These are phyloP conservation scores for Tachysurus fulvidraco DNA, from an alignment of 2,113 vertebrate species.

Conservation along the genomic window DNA sequence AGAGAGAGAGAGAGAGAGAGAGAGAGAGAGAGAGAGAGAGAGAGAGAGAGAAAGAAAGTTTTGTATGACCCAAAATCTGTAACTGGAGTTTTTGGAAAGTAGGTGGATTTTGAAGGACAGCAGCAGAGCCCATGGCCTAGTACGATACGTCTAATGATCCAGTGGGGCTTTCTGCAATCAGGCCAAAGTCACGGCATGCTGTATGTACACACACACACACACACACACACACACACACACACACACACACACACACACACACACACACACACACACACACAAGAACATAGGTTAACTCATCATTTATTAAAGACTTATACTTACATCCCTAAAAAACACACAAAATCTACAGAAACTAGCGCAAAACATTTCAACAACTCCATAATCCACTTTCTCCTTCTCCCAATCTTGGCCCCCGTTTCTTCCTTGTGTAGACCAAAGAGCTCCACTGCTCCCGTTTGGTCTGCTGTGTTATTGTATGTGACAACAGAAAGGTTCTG, in stretches of 20 bases:
- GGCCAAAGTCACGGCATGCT: constrained; percentile 31
- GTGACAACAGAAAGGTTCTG: not conserved
- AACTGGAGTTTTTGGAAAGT: constrained; percentile 47
- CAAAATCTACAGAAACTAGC: not conserved
- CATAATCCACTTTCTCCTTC: not conserved
- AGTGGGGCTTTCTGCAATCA: constrained; percentile 40
- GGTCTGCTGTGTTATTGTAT: not conserved
- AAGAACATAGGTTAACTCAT: not conserved
- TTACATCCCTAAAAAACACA: not conserved
- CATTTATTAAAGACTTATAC: not conserved
- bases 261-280: not conserved
- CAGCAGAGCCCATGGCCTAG: constrained; percentile 31
- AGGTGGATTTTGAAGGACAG: constrained; percentile 27
- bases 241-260: constrained; percentile 1
- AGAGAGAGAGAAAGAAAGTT: not conserved
- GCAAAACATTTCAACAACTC: not conserved
- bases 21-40: too few relatives aligned
- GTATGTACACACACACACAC: constrained; percentile 14
- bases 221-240: constrained; percentile 31
- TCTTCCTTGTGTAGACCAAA: not conserved
- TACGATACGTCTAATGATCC: constrained; percentile 27
- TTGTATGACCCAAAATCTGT: constrained; percentile 41
- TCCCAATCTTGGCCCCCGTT: not conserved
- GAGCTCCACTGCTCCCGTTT: not conserved
- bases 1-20: not conserved